Base-by-base conservation (phyloP, 2,888 invertebrate species). In the Drosophila fulvimacula region DNA sequence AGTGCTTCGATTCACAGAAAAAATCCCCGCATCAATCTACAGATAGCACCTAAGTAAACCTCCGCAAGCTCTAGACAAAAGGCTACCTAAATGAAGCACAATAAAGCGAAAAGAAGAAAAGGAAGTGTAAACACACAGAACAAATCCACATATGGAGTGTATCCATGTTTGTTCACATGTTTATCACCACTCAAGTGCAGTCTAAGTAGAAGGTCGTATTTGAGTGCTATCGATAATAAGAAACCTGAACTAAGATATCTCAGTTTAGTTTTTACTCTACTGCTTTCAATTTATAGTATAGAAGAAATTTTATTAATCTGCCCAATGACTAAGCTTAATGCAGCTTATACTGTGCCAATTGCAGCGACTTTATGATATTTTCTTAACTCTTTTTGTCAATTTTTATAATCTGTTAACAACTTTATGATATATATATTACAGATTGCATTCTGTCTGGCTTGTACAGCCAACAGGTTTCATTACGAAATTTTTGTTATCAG, bases 1-100 rank as follows among this genome's bases (percentile, higher is more conserved):
- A 15, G 27, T 19, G 24, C 10, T 9, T 44, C 4, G 17, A 46
- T 5, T n/a, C 7, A 15, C n/a, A 30, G 32, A 46, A 62, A 75
- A 75, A 30, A 6, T 75, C 69, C 73, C 76, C 76, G n/a, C 24
- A 5, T n/a, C 52, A 38, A 21, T 17, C 13, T 32, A 39, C 39
- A 39, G 52, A 42, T 46, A 51, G 19, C 48, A 38, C 3, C 55
- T 42, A 48, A 32, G 17, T 48, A 27, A 56, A 19, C 39, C 48
- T 24, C 42, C 17, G 0, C 38, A 1, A 10, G 10, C 30, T 32
- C 39, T 19, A 30, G 0, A 57, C 32, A 49, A 71, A 44, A 24
- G 49, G 27, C 57, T 41, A 39, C 36, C 51, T 32, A 5, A 24
- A 19, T 21, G 17, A 32, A 39, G 38, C 53, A 66, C 34, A 65